phyloP scores from a whole-genome alignment of 2,888 invertebrate genomes.

The Thera britannica region DNA sequence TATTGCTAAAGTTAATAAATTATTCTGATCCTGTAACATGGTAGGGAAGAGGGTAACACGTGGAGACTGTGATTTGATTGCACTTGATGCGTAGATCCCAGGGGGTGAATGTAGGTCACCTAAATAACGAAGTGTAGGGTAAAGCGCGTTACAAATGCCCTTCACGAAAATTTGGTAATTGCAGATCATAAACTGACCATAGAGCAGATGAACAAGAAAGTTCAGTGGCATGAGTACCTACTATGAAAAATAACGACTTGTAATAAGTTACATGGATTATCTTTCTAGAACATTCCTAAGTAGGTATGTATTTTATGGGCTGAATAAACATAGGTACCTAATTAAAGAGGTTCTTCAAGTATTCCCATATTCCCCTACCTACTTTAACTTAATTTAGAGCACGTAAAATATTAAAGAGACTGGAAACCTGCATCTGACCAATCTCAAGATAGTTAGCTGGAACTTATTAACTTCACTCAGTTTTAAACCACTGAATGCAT shows the following conservation, averaged over 20 bases:
- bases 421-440: constrained; percentile 29
- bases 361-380: constrained; percentile 3
- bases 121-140: constrained; percentile 60
- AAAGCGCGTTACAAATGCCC: neutral
- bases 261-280: neutral
- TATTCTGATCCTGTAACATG: neutral
- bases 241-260: too few species aligned
- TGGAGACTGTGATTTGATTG: constrained; percentile 68
- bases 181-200: too few species aligned
- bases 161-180: neutral
- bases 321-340: too few species aligned
- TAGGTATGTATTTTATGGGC: too few species aligned
- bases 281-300: neutral
- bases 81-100: constrained; percentile 66
- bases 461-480: constrained; percentile 55
- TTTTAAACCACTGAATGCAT: constrained; percentile 47
- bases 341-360: neutral
- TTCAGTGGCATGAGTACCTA: too few species aligned
- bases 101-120: constrained; percentile 75
- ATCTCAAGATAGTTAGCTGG: constrained; percentile 44
- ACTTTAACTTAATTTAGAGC: constrained; percentile 14
- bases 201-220: too few species aligned
- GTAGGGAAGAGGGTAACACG: constrained; percentile 35
- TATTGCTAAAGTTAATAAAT: neutral
- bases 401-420: constrained; percentile 22